Evolutionary conservation across 2,797 vertebrate species (phyloP).

Genomic region (Sus cebifrons): DNA sequence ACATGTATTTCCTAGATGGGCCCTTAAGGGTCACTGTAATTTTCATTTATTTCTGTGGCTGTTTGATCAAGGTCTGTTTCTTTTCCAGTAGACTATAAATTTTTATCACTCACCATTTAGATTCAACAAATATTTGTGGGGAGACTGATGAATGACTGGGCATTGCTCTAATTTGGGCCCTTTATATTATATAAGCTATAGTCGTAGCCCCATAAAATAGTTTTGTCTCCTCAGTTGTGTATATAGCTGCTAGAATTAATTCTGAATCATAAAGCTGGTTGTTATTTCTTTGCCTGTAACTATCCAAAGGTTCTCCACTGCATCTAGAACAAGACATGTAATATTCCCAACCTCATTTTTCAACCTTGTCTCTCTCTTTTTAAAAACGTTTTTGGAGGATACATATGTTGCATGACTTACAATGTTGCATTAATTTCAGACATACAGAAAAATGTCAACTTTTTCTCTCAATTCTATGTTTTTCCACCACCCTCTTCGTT

Average conservation of each 20-base stretch:
- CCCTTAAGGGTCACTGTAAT: neutral
- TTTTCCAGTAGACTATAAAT: neutral
- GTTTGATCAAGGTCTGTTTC: neutral
- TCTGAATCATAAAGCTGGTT: neutral
- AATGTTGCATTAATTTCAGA: no score
- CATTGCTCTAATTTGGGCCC: neutral
- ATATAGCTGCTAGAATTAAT: neutral
- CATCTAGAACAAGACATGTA: neutral
- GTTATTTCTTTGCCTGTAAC: neutral
- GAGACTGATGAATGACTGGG: neutral
- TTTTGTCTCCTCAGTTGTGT: neutral
- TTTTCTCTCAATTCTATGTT: neutral
- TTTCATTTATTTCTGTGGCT: constrained; percentile 20
- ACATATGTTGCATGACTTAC: no score
- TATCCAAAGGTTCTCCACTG: neutral
- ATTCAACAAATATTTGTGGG: neutral
- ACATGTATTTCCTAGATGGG: neutral
- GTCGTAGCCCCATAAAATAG: neutral
- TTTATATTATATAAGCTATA: neutral
- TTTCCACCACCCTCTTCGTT: neutral
- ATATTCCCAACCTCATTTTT: neutral
- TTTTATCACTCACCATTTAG: neutral
- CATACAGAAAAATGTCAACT: neutral
- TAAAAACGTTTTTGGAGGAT: no score
- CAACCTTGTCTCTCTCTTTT: neutral